A percentile compares a stretch with the other conserved stretches of the same genome.
Conservation (phyloP, 2,888 invertebrate species). For the Lasioglossum morio region DNA sequence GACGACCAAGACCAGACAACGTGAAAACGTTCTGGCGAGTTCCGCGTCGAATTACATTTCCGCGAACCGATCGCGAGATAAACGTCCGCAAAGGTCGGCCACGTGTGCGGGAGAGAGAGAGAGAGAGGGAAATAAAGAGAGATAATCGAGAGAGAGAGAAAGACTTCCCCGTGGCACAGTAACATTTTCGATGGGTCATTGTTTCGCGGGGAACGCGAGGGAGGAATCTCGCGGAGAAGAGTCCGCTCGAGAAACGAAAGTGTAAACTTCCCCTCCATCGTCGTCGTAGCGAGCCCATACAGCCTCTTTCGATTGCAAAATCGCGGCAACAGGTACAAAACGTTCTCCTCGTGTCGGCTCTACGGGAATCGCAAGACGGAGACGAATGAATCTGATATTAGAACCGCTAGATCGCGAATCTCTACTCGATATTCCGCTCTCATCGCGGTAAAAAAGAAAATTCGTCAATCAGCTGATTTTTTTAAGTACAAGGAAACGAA, state of each 20-base stretch:
- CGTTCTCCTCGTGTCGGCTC: conserved; percentile 22
- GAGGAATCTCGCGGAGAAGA: not conserved
- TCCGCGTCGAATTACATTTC: not conserved
- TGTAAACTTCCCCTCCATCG: conserved; percentile 16
- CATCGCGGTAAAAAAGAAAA: too few species aligned
- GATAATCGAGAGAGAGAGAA: not conserved
- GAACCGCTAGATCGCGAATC: not conserved
- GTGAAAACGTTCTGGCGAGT: not conserved
- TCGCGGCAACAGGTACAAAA: conserved; percentile 61
- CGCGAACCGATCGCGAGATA: not conserved
- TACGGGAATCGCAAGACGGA: not conserved
- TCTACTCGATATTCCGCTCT: not conserved
- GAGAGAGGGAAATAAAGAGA: not conserved
- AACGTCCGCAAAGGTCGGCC: conserved; percentile 14
- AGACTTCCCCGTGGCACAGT: conserved; percentile 50
- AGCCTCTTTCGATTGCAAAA: conserved; percentile 55
- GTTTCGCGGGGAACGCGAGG: not conserved
- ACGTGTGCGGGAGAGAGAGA: not conserved
- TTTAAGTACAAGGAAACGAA: too few species aligned
- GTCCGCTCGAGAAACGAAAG: conserved; percentile 17
- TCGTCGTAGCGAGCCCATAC: not conserved
- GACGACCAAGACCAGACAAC: not conserved
- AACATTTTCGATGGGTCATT: conserved; percentile 46
- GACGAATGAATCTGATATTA: not conserved
- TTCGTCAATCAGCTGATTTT: too few species aligned